Base-by-base conservation (phyloP, 1,140 invertebrate genomes). In the Stratiolaelaps scimitus region DNA sequence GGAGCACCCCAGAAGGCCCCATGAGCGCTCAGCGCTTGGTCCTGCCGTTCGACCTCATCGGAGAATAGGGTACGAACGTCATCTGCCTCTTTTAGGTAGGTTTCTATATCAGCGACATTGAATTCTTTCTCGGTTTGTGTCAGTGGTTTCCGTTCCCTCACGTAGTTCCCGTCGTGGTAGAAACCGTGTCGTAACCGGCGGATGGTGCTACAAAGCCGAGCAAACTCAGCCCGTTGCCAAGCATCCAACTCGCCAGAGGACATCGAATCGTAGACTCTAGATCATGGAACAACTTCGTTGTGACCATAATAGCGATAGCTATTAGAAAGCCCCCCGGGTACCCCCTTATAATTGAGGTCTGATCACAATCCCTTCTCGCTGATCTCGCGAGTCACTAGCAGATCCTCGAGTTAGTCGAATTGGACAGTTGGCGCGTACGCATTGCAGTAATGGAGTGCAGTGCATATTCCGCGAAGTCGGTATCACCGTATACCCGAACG, bases 151-250 rank as follows among this genome's bases (percentile, higher is more conserved):
- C 26, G 47, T 28, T 48, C 19, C 26, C 26, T 48, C 15, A 48
- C 47, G 47, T 48, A 48, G 10, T 60, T 60, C 15, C 53, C 53
- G 53, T 60, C 53, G 23, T 60, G 53, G 53, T 29, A 60, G 26
- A 60, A 60, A 29, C 26, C 26, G 23, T 60, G 26, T 60, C 53
- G 15, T 60, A 60, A 29, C n/a, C 53, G 53, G 13, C 53, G 13
- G 4, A 60, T 60, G 53, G 26, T 20, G 17, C 53, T 26, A 34
- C 53, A 60, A 23, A 60, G 53, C 34, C 53, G 26, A 15, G 26
- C 26, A 10, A 60, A 60, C 34, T 60, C 53, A 15, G 53, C 53
- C 34, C 53, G n/a, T 34, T 60, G 53, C 53, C 53, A 60, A 29
- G 53, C 26, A 60, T 60, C 53, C 23, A 60, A 60, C 15, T 48